Evolutionary conservation across 2,113 vertebrate genomes (phyloP).

Genomic region (Mastomys natalensis): DNA sequence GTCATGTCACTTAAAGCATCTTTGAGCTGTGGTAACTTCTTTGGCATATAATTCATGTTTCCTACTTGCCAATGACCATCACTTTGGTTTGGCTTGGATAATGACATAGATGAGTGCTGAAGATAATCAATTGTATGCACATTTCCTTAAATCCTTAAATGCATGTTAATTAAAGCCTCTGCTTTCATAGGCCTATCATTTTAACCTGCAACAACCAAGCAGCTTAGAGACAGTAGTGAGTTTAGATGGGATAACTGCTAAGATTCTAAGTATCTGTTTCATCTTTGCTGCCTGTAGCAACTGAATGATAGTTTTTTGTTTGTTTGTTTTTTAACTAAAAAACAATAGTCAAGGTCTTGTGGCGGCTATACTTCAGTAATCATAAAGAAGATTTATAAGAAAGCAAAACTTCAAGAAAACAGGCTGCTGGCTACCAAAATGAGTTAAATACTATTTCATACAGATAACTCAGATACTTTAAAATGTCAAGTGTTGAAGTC

Average conservation of each 20-base stretch:
- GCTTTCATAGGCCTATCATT: neutral
- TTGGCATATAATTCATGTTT: neutral
- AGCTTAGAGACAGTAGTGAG: neutral
- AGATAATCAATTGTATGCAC: neutral
- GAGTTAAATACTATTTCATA: neutral
- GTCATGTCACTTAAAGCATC: neutral
- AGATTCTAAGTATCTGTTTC: constrained; percentile 2
- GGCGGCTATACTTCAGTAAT: neutral
- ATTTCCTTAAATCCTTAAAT: neutral
- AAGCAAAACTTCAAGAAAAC: constrained; percentile 41
- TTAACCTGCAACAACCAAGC: neutral
- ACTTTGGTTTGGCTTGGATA: constrained; percentile 35
- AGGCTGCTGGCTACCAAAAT: neutral
- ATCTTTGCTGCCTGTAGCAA: neutral
- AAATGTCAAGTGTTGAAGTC: constrained; percentile 25
- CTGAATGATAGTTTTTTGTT: neutral
- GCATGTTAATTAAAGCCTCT: neutral
- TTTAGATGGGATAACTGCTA: constrained; percentile 29
- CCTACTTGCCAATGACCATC: neutral
- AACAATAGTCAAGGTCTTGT: neutral
- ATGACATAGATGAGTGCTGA: neutral
- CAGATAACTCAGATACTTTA: neutral
- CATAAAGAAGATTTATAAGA: constrained; percentile 17
- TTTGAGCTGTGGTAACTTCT: neutral
- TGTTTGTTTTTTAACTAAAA: neutral